phyloP scores from a whole-genome alignment of 2,113 vertebrate species.

The Elephantulus edwardii region DNA sequence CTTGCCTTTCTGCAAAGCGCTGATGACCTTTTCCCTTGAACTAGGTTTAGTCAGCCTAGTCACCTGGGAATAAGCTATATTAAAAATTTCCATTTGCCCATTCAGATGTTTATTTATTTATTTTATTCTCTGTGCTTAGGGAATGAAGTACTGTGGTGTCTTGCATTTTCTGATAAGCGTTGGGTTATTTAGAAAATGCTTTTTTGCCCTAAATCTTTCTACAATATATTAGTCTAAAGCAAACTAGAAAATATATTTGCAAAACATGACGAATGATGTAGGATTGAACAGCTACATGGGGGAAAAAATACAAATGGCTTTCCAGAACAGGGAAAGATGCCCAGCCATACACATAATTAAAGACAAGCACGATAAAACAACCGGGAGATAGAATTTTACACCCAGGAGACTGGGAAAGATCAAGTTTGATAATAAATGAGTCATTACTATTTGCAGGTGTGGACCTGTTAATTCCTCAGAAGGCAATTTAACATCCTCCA shows the following conservation, averaged over 20 bases:
- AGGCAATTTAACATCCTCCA: not conserved
- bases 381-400: not conserved
- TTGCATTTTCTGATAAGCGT: slow-evolving; percentile 50
- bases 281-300: not conserved
- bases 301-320: slow-evolving; percentile 16
- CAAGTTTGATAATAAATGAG: not conserved
- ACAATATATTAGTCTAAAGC: slow-evolving; percentile 56
- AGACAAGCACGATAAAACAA: not conserved
- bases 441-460: not conserved
- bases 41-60: not conserved
- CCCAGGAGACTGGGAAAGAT: not conserved
- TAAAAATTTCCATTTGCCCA: slow-evolving; percentile 46
- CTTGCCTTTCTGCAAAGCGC: not conserved
- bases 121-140: slow-evolving; percentile 41
- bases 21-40: not conserved
- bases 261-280: not conserved
- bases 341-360: not conserved
- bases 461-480: not conserved
- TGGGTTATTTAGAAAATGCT: slow-evolving; percentile 54
- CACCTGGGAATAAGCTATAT: slow-evolving; percentile 13
- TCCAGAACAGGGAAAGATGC: not conserved
- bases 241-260: slow-evolving; percentile 38
- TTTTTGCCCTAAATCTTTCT: slow-evolving; percentile 32
- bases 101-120: slow-evolving; percentile 42
- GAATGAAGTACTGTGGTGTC: slow-evolving; percentile 2